Evolutionary conservation across 1,140 invertebrate genomes (phyloP), one percentile per base, ranked within the genome.

Genomic region (Hylaeus volcanicus): DNA sequence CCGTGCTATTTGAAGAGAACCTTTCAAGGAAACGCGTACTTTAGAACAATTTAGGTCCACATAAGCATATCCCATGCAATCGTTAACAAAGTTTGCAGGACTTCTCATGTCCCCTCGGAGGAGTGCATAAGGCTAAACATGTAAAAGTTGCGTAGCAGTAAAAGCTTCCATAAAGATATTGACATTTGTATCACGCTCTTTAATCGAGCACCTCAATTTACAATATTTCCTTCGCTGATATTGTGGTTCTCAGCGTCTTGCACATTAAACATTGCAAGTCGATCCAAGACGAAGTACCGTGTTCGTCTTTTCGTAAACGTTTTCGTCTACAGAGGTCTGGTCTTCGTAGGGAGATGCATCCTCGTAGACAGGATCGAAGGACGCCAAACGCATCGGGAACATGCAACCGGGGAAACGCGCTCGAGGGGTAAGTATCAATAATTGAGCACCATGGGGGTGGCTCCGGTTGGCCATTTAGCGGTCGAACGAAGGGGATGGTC

Each of bases 391-490:
- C 75, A 83, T 80, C 68, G 81, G 45, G 72, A 85, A 82, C 83
- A 83, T 80, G 76, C 74, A 77, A 75, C 55, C 68, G 58, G 76
- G 78, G 79, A 88, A 76, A 86, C 72, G 37, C 72, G 66, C 74
- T 65, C 78, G 82, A 80, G 83, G 86, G 81, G 86, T 90, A 88
- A 87, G 89, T 92, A 93, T 93, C 89, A 92, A 93, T 93, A 92
- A 93, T 93, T 93, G 90, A 93, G 90, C 89, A 89, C 85, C 83
- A 89, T 89, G 90, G 90, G 90, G 90, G 88, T 84, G 89, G 88
- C 86, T 89, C 77, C 85, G 86, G 68, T 88, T 82, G 91, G 88
- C 88, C 90, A 92, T 93, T 93, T 93, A 93, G 91, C 87, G 91
- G 91, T 92, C 88, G 89, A 86, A 81, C 82, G 88, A 86, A 84